Base-by-base conservation (phyloP, 2,888 invertebrate species). In the Tridacna gigas region DNA sequence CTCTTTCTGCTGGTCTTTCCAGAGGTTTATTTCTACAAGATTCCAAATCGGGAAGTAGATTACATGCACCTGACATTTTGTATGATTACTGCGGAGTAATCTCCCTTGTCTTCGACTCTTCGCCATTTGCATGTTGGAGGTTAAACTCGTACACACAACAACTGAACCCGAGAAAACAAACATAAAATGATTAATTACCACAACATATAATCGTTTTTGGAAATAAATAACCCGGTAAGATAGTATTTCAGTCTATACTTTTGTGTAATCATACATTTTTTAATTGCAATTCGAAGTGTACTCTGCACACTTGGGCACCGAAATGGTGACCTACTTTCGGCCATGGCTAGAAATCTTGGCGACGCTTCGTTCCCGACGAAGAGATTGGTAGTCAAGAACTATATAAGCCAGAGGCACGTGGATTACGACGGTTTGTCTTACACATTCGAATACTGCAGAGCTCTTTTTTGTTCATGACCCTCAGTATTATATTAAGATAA, bases 81-180 rank as follows among this genome's bases (percentile, higher is more conserved):
- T 37, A 15, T 0, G 45, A 77, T 20, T 28, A 22, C 11, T 22
- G 22, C 37, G 47, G 69, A 69, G 69, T 69, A 37, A 66, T n/a
- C 48, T 67, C 77, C 77, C 77, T 60, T 77, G 66, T n/a, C 18
- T 18, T 28, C 22, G n/a, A 67, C 81, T 84, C 84, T 84, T 81
- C 82, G 84, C 84, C 84, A 84, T 84, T 84, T 84, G 84, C 81
- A 79, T 82, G 69, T 81, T 74, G 84, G 84, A 84, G 84, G 84
- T 82, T 74, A 81, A 78, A 76, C 28, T 75, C 75, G 75, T 75
- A 74, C 84, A 74, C 80, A 75, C 81, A 84, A 84, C 81, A 81
- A 56, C 79, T 67, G 67, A 67, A 45, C 45, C 20, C 26, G 18
- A 20, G n/a, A 67, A 67, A 67, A 45, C 67, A 20, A 37, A 37